Base-by-base conservation (phyloP, 2,113 vertebrate genomes). In the Heteronetta atricapilla region DNA sequence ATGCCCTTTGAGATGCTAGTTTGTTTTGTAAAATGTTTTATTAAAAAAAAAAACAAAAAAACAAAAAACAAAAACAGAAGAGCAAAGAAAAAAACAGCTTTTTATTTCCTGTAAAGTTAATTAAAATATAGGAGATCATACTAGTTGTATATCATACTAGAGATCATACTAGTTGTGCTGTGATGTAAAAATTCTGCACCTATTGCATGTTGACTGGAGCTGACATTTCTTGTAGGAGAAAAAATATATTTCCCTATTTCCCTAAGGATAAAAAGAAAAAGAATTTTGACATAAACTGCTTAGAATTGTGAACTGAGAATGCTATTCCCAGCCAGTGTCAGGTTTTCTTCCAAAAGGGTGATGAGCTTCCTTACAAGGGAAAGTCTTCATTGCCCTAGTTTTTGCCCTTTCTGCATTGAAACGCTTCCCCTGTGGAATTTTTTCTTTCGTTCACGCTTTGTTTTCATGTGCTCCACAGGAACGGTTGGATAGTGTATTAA, bases 61-160 rank as follows among this genome's bases (percentile, higher is more conserved):
- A 2, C 6, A 40, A n/a, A n/a, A n/a, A n/a, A n/a, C n/a, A n/a
- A n/a, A n/a, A 52, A 8, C 68, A 82, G 73, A 42, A 48, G 20
- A 48, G 4, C 46, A 48, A 48, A 48, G 46, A 48, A 48, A 64
- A 50, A 10, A 25, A 2, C 6, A 40, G 5, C 25, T 73, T 59
- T 29, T 74, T 88, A 50, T 64, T 86, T 94, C 63, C 90, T 62
- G 75, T 42, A 90, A 81, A 95, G 89, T 68, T 94, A 96, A 96
- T 97, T 94, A 95, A 91, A 95, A 94, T 60, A 44, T 13, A 90
- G 85, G 75, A 62, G 75, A 38, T 22, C 48, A 76, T 67, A 81
- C 60, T 82, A 94, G 70, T 69, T 79, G 38, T 10, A 4, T 66
- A 87, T 75, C 48, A n/a, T n/a, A n/a, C n/a, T n/a, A n/a, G n/a